Evolutionary conservation across 2,797 vertebrate genomes (phyloP), one percentile per base, ranked within the genome.

Genomic region (Catostomus latipinnis): DNA sequence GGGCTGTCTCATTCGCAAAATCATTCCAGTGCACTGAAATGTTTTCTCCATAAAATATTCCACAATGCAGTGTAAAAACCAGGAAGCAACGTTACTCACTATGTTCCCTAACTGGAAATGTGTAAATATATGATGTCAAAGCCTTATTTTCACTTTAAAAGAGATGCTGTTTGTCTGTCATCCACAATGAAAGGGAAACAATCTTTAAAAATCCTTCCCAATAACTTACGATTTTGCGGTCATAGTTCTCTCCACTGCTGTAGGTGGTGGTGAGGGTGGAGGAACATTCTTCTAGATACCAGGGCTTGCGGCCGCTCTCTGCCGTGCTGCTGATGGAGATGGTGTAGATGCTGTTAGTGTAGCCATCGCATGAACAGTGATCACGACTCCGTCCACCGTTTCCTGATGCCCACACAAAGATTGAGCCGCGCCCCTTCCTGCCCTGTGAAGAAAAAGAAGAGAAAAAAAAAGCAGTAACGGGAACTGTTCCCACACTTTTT

Each of bases 291-390:
- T 99, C 97, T 84, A 99, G 92, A 91, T 99, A 99, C 97, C 98
- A 99, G 0, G 98, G 97, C 76, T 99, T 99, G 87, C 97, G 96
- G 3, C 97, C 97, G 0, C 98, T 99, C 90, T 99, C 98, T 0
- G 98, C 97, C 0, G 98, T 99, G 92, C 98, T 99, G 91, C 97
- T 98, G 88, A 99, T 99, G 83, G 97, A 98, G 89, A 99, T 99
- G 81, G 98, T 99, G 88, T 99, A 99, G 92, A 99, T 98, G 88
- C 96, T 98, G 86, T 99, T 99, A 88, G 97, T 99, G 90, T 99
- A 99, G 83, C 98, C 98, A 0, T 99, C 98, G 58, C 97, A 99
- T 56, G 98, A 99, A 86, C 98, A 99, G 89, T 99, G 98, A 90
- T 99, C 98, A 84, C 97, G 94, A 93, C 97, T 99, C 82, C 98